Conservation (phyloP, 2,888 invertebrate genomes). For the Thecophora atra region DNA sequence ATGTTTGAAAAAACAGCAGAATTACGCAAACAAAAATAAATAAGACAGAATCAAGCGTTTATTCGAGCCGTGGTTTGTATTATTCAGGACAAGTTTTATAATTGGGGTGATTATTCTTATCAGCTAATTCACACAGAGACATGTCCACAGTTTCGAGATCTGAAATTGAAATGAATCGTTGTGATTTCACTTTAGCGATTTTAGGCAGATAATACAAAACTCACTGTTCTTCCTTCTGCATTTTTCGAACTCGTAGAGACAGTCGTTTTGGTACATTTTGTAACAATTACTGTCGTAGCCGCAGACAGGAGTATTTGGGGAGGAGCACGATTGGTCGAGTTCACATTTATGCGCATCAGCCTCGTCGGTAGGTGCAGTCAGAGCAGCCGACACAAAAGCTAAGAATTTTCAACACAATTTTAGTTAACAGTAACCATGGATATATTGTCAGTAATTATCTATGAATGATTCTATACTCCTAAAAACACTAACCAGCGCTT, state of each 20-base stretch:
- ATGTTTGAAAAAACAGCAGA: no score
- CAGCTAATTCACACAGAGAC: constrained; percentile 39
- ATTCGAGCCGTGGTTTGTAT: neutral
- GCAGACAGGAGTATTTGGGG: constrained; percentile 36
- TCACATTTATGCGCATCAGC: constrained; percentile 32
- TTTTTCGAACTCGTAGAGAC: constrained; percentile 33
- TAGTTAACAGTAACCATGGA: neutral
- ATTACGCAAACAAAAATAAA: no score
- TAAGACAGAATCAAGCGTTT: no score
- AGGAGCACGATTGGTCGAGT: constrained; percentile 34
- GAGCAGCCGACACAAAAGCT: constrained; percentile 27
- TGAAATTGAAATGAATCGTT: constrained; percentile 10
- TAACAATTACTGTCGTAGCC: constrained; percentile 39
- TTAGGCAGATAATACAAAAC: no score
- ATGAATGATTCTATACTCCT: neutral
- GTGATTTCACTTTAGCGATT: no score
- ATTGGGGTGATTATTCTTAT: constrained; percentile 36
- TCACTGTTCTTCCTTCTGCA: constrained; percentile 36
- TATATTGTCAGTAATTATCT: neutral
- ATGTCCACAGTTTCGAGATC: constrained; percentile 41
- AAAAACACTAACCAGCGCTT: constrained; percentile 15
- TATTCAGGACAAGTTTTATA: constrained; percentile 35
- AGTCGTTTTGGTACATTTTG: constrained; percentile 36
- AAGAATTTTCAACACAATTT: neutral
- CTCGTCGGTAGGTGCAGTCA: constrained; percentile 30